A percentile compares a stretch with the other conserved stretches of the same genome.
These are phyloP conservation scores for Puffinus mauretanicus DNA, from an alignment of 2,113 vertebrate species.

Conservation along the genomic window DNA sequence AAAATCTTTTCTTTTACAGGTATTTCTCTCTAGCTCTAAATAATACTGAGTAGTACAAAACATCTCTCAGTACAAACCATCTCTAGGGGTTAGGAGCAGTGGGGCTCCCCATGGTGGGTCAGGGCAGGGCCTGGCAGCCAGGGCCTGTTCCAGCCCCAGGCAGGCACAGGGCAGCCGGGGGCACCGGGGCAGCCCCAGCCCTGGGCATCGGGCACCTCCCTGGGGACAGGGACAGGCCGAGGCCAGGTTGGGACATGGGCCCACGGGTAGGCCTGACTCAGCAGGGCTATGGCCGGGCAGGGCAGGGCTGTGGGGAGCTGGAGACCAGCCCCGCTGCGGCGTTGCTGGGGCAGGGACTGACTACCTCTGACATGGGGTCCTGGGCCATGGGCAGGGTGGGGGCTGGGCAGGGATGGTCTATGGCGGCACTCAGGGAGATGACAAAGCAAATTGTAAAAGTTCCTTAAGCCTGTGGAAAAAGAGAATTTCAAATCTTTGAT, in stretches of 20 bases:
- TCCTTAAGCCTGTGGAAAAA: background rate
- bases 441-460: background rate
- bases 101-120: accelerated
- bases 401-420: background rate
- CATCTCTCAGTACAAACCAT: background rate
- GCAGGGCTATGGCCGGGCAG: accelerated
- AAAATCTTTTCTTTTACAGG: background rate
- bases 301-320: background rate
- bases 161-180: accelerated
- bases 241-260: background rate
- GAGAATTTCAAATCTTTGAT: background rate
- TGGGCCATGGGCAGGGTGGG: background rate
- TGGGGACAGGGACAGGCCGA: accelerated
- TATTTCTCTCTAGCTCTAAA: background rate
- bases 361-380: background rate
- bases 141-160: too few relatives aligned
- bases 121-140: background rate
- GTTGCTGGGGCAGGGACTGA: background rate
- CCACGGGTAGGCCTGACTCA: accelerated
- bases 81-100: background rate
- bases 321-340: accelerated
- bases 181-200: accelerated
- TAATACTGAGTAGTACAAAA: background rate
- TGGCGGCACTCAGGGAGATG: background rate
- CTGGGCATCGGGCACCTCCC: accelerated